Base-by-base conservation (phyloP, 1,140 invertebrate species). In the Papilio aristodemus region DNA sequence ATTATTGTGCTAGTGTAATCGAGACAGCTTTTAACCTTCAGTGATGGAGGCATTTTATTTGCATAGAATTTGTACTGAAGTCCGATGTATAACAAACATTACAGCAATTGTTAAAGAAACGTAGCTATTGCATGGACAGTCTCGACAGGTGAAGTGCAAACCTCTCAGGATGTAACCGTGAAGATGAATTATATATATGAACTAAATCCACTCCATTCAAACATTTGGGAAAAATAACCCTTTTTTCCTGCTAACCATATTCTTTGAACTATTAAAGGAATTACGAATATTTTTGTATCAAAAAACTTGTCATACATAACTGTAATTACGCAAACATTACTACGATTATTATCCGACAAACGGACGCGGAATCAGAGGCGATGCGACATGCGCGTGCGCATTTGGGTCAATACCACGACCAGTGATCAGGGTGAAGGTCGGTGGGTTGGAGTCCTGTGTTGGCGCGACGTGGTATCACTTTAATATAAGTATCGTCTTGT, bases 361-460 rank as follows among this genome's bases (percentile, higher is more conserved):
- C 9, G 19, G n/a, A 25, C 3, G 4, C 46, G 46, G 46, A 54
- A 54, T 32, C 27, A 2, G 27, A 32, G 27, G 27, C 27, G 27
- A 32, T 54, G 46, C 19, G 10, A 25, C 19, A 54, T 54, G 46
- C 46, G 46, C 46, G 46, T 54, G 46, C 19, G 19, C 46, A 54
- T 54, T 54, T 54, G 22, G 46, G 46, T 54, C 46, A 54, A 22
- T 54, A 54, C 22, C 46, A 54, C 19, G 19, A 46, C 41, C 41
- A 54, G 46, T 22, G 46, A 54, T 54, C 46, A 54, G 46, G 46
- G 46, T 54, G 46, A 54, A 54, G 46, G 46, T 3, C 46, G 10
- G 9, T 9, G 19, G 46, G 46, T 54, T 54, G 17, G 19, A 25
- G 19, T 54, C 46, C 46, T 19, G 46, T 13, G 19, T 10, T 4